Percentiles rank a stretch among this genome's conserved stretches.
Evolutionary conservation across 2,888 invertebrate species (phyloP).

Genomic region (Ophioninae sp.): DNA sequence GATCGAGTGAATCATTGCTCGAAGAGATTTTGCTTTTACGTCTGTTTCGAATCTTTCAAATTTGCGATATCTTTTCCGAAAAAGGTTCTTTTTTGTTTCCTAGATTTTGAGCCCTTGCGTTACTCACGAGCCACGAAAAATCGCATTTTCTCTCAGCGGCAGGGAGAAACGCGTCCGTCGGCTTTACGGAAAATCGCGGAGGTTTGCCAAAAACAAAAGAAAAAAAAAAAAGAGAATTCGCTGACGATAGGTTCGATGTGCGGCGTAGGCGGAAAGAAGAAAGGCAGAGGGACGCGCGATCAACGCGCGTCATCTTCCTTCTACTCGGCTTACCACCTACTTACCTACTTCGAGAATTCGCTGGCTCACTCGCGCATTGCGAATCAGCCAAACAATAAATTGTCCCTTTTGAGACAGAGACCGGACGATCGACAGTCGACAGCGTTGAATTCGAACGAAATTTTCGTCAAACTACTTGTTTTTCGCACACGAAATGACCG

Average conservation of each 20-base stretch:
- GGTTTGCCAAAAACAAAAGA: constrained; percentile 26
- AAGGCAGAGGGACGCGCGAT: not conserved
- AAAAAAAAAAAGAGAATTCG: constrained; percentile 1
- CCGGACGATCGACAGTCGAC: too few species aligned
- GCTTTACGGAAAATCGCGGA: constrained; percentile 2
- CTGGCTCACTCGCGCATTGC: constrained; percentile 30
- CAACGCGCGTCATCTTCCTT: constrained; percentile 52
- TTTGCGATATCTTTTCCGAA: not conserved
- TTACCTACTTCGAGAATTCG: constrained; percentile 61
- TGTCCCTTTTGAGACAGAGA: constrained; percentile 14
- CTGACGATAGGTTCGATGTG: constrained; percentile 16
- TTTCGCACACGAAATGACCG: too few species aligned
- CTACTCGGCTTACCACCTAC: constrained; percentile 64
- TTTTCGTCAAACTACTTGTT: too few species aligned
- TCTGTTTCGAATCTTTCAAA: too few species aligned
- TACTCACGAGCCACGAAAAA: not conserved
- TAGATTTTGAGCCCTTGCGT: too few species aligned
- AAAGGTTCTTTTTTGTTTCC: too few species aligned
- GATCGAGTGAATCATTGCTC: too few species aligned
- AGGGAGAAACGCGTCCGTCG: not conserved
- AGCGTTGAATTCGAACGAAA: too few species aligned
- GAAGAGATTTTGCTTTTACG: too few species aligned
- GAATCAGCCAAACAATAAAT: constrained; percentile 51
- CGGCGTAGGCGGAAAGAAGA: constrained; percentile 27
- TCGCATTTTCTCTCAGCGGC: too few species aligned